Evolutionary conservation across 1,140 invertebrate genomes (phyloP).

Genomic region (Drosophila carrolli): DNA sequence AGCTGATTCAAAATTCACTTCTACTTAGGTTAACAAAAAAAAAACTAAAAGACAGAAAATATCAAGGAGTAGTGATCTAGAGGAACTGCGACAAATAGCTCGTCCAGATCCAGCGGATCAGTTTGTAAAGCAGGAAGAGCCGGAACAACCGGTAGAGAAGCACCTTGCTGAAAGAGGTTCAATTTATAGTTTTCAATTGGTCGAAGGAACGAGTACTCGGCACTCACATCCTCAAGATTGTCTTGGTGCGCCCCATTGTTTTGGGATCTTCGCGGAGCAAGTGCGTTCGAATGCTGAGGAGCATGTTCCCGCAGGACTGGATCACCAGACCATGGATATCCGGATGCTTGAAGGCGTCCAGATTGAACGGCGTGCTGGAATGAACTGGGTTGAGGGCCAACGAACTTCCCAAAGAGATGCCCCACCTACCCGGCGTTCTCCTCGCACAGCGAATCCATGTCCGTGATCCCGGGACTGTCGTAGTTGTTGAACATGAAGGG

Average conservation of each 20-base stretch:
- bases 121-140: conserved; percentile 58
- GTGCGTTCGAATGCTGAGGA: conserved; percentile 60
- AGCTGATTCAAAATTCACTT: background rate
- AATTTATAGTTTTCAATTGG: too few relatives aligned
- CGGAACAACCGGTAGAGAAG: conserved; percentile 41
- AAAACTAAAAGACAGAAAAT: background rate
- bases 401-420: background rate
- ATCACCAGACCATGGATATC: conserved; percentile 11
- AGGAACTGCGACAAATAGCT: conserved; percentile 23
- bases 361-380: conserved; percentile 49
- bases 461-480: conserved; percentile 56
- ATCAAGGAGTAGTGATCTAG: background rate
- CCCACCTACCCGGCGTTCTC: conserved; percentile 23
- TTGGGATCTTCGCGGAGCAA: conserved; percentile 56
- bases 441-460: conserved; percentile 15
- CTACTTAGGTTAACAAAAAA: conserved; percentile 6
- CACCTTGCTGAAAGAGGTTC: conserved; percentile 44
- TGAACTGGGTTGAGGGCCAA: background rate
- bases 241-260: conserved; percentile 34
- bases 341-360: conserved; percentile 11
- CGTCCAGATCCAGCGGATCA: conserved; percentile 58
- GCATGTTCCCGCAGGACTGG: conserved; percentile 32
- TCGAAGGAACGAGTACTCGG: too few relatives aligned
- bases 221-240: conserved; percentile 50
- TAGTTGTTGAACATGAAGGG: conserved; percentile 79